These are phyloP conservation scores for Romanogobio albipinnatus DNA, from an alignment of 2,113 vertebrate genomes.

Conservation along the genomic window DNA sequence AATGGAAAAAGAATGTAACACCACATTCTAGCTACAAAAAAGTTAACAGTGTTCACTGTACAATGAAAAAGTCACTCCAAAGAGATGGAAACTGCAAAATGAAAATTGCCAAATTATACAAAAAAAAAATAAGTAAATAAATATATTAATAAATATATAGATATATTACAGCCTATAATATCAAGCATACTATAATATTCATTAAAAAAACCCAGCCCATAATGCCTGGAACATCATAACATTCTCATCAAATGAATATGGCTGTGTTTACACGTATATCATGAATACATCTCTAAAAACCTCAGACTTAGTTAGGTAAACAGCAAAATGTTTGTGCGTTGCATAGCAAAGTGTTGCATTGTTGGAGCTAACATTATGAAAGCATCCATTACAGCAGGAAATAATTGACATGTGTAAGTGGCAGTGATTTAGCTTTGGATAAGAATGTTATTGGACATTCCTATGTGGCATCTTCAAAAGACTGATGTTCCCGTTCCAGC, in stretches of 20 bases:
- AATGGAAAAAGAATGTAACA: neutral
- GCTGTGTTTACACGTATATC: neutral
- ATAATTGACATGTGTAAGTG: slow-evolving; percentile 37
- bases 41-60: neutral
- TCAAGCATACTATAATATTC: neutral
- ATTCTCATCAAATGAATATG: neutral
- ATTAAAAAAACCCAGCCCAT: neutral
- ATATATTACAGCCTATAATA: too few species aligned
- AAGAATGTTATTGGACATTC: slow-evolving; percentile 49
- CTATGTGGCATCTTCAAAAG: slow-evolving; percentile 47
- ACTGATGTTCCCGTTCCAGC: slow-evolving; percentile 46
- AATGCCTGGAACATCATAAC: neutral
- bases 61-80: neutral
- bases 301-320: neutral
- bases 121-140: too few species aligned
- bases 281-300: neutral
- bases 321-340: neutral
- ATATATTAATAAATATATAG: too few species aligned
- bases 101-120: too few species aligned
- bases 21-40: neutral
- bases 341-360: neutral
- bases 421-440: slow-evolving; percentile 50
- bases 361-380: slow-evolving; percentile 20
- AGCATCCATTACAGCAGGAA: slow-evolving; percentile 44
- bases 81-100: too few species aligned